phyloP scores from a whole-genome alignment of 2,113 vertebrate species.

The Miniopterus natalensis region DNA sequence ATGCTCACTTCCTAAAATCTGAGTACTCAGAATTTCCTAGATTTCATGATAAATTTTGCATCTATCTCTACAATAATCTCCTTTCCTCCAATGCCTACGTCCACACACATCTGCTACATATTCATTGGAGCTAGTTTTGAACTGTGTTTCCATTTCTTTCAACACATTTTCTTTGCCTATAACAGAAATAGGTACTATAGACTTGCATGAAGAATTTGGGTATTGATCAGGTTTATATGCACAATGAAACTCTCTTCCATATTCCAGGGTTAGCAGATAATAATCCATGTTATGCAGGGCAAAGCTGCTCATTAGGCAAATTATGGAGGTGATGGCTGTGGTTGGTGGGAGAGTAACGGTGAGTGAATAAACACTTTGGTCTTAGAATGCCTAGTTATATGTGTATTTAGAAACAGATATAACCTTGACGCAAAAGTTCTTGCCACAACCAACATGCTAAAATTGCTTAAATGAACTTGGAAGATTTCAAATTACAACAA shows the following conservation, averaged over 20 bases:
- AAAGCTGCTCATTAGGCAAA: neutral
- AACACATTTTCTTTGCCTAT: neutral
- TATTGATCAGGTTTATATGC: neutral
- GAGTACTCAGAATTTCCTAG: neutral
- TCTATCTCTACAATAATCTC: neutral
- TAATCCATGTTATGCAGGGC: neutral
- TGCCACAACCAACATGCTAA: neutral
- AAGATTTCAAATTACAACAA: neutral
- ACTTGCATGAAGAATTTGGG: neutral
- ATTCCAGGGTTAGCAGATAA: neutral
- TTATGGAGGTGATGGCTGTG: neutral
- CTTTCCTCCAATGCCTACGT: neutral
- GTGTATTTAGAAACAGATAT: neutral
- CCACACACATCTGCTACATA: neutral
- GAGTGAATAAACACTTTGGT: neutral
- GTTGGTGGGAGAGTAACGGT: no score
- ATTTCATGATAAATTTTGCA: neutral
- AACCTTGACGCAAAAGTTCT: neutral
- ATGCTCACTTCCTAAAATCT: neutral
- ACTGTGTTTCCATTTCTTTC: slow-evolving; percentile 38
- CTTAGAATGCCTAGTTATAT: neutral
- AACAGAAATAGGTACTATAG: neutral
- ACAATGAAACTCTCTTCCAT: neutral
- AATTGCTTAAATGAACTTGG: neutral
- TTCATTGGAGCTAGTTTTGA: slow-evolving; percentile 20